phyloP scores from a whole-genome alignment of 1,140 invertebrate genomes.

The Eubasilissa regina region DNA sequence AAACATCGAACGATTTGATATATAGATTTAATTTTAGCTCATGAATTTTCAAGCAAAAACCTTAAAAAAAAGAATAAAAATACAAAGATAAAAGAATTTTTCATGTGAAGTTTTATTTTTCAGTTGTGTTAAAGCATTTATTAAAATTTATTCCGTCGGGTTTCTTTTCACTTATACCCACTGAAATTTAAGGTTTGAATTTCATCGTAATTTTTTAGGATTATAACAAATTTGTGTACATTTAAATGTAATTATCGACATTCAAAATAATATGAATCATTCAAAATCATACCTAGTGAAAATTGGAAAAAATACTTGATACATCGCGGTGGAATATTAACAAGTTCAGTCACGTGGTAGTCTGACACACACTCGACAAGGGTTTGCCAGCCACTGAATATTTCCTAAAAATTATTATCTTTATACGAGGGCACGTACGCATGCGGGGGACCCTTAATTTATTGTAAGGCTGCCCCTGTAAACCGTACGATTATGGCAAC shows the following conservation, averaged over 20 bases:
- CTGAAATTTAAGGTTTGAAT: no score
- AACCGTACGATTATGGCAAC: slow-evolving; percentile 21
- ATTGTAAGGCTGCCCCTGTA: slow-evolving; percentile 26
- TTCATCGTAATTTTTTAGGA: no score
- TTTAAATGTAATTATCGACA: no score
- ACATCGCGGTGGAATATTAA: slow-evolving; percentile 1
- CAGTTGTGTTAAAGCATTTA: neutral
- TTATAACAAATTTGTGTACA: no score
- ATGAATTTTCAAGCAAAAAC: no score
- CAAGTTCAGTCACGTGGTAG: slow-evolving; percentile 16
- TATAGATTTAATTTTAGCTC: neutral
- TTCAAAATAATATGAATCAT: neutral
- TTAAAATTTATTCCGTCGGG: slow-evolving; percentile 10
- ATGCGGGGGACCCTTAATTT: slow-evolving; percentile 36
- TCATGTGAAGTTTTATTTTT: neutral
- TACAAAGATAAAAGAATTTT: neutral
- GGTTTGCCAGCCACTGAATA: slow-evolving; percentile 23
- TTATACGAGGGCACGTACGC: slow-evolving; percentile 33
- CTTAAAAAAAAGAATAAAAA: no score
- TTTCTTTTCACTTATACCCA: neutral
- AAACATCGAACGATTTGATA: slow-evolving; percentile 4
- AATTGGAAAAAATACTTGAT: slow-evolving; percentile 14
- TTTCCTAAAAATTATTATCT: slow-evolving; percentile 46
- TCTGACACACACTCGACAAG: slow-evolving; percentile 39
- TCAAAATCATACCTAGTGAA: neutral